Evolutionary conservation across 2,113 vertebrate genomes (phyloP), one percentile per base, ranked within the genome.

Genomic region (Anoura caudifer): DNA sequence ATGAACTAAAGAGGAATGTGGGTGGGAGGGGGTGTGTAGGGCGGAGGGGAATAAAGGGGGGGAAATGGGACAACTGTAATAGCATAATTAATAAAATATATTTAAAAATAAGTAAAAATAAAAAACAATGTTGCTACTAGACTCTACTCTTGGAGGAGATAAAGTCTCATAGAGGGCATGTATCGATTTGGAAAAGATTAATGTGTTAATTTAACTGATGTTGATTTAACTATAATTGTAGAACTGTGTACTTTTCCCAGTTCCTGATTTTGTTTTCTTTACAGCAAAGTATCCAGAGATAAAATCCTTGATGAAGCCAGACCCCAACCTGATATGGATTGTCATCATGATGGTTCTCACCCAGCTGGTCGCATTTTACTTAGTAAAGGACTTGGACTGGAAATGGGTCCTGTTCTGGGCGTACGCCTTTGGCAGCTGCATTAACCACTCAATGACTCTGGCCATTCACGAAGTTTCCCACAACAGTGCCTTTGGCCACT

Each of bases 341-440:
- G 98, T 99, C 47, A 95, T 98, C 83, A 93, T 98, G 98, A 99
- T 99, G 99, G 98, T 99, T 63, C 82, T 97, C 5, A 97, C 98
- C 0, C 99, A 99, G 98, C 91, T 99, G 95, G 94, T 98, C 95
- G 99, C 99, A 0, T 99, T 99, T 96, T 99, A 99, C 91, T 96
- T 99, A 24, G 99, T 99, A 59, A 99, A 99, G 98, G 99, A 99
- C 97, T 98, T 99, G 98, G 98, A 99, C 50, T 99, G 99, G 99
- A 99, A 99, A 79, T 99, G 99, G 99, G 99, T 99, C 33, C n/a
- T 99, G 50, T 99, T 99, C 97, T 99, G 99, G 99, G 99, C 99
- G 0, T 99, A 99, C 0, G 97, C 98, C 5, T 99, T 99, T 87
- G 99, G 99, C 87, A 99, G 99, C 97, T 99, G 99, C 56, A 95